These are phyloP conservation scores for Aphelinus atriplicis DNA, from an alignment of 1,140 invertebrate genomes.

Conservation along the genomic window DNA sequence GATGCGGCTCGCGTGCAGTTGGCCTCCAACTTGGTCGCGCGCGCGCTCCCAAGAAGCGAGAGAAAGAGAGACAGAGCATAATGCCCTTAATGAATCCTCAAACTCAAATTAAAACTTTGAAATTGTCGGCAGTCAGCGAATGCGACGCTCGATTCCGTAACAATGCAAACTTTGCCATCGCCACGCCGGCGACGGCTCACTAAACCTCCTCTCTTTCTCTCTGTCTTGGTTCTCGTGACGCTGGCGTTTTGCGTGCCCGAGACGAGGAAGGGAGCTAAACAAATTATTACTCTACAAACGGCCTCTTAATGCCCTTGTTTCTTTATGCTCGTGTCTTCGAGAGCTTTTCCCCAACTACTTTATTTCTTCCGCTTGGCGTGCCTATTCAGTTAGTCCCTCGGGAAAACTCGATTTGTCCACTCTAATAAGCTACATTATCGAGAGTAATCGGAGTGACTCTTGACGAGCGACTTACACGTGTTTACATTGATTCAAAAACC, in stretches of 20 bases:
- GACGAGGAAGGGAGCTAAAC: slow-evolving; percentile 17
- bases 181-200: no score
- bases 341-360: background rate
- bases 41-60: background rate
- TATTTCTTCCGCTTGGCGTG: slow-evolving; percentile 2
- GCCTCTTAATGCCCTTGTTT: slow-evolving; percentile 27
- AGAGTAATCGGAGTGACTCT: background rate
- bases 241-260: background rate
- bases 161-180: slow-evolving; percentile 53
- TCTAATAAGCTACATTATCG: slow-evolving; percentile 15
- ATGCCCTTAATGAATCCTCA: slow-evolving; percentile 62
- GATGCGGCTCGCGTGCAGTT: slow-evolving; percentile 9
- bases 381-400: slow-evolving; percentile 9
- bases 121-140: slow-evolving; percentile 58
- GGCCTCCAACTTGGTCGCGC: background rate
- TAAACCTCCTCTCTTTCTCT: background rate
- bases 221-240: background rate
- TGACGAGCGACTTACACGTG: no score
- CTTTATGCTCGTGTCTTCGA: slow-evolving; percentile 1
- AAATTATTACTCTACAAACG: slow-evolving; percentile 35
- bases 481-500: no score
- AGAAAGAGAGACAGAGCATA: slow-evolving; percentile 43
- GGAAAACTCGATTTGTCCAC: slow-evolving; percentile 8
- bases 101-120: slow-evolving; percentile 64
- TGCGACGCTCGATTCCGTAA: slow-evolving; percentile 61